A percentile compares a stretch with the other conserved stretches of the same genome.
These are phyloP conservation scores for Paedocypris sp. DNA, from an alignment of 2,113 vertebrate species.

Conservation along the genomic window DNA sequence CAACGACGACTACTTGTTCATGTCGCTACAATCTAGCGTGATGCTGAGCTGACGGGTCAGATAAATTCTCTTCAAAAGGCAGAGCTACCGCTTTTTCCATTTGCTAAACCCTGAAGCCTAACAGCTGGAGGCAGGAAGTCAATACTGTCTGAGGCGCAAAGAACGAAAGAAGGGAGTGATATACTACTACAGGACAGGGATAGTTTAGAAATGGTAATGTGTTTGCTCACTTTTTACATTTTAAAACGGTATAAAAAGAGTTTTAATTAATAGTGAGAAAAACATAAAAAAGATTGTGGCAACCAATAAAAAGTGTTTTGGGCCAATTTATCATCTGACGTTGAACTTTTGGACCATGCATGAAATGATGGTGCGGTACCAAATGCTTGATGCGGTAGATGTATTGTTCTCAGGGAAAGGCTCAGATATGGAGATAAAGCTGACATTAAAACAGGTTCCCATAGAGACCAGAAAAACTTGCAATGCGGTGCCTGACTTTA, in stretches of 20 bases:
- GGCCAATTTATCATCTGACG: constrained; percentile 51
- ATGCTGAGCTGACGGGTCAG: constrained; percentile 2
- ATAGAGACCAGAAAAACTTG: constrained; percentile 55
- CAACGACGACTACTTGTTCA: background rate
- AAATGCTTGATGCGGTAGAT: constrained; percentile 39
- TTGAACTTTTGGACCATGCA: too few species aligned
- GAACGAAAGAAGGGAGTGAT: background rate
- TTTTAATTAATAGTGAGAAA: too few species aligned
- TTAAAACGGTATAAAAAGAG: too few species aligned
- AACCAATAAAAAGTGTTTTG: too few species aligned
- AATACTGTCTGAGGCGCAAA: background rate
- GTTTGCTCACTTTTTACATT: too few species aligned
- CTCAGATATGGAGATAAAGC: constrained; percentile 64
- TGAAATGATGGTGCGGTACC: too few species aligned
- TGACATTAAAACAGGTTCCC: constrained; percentile 66
- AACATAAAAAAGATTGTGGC: too few species aligned
- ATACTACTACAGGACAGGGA: background rate
- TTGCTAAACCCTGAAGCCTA: constrained; percentile 12
- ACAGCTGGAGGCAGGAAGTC: constrained; percentile 18
- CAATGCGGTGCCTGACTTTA: constrained; percentile 39
- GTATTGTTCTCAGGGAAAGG: constrained; percentile 29
- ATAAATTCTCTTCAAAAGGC: constrained; percentile 1
- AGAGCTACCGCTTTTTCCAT: background rate
- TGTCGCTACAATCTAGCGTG: constrained; percentile 1
- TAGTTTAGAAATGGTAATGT: background rate